Evolutionary conservation across 1,140 invertebrate genomes (phyloP).

Genomic region (Drosophila lini): DNA sequence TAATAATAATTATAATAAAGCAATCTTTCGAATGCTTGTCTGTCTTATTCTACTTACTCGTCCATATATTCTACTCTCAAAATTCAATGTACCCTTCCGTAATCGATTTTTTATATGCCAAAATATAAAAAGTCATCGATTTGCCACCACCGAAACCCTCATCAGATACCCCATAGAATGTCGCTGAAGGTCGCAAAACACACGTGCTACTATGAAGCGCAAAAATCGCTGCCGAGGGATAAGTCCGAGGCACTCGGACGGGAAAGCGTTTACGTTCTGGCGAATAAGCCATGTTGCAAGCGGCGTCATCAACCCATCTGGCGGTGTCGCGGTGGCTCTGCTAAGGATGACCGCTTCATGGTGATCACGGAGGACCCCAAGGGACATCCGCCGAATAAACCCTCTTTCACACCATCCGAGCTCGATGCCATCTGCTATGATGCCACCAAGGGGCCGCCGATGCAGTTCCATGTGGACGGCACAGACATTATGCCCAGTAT

Average conservation of each 20-base stretch:
- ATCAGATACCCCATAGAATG: slow-evolving; percentile 41
- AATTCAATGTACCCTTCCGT: slow-evolving; percentile 38
- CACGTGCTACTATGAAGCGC: slow-evolving; percentile 39
- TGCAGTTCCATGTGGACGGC: slow-evolving; percentile 15
- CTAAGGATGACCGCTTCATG: slow-evolving; percentile 25
- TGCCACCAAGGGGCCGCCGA: slow-evolving; percentile 26
- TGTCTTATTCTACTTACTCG: neutral
- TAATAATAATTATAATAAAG: neutral
- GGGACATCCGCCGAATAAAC: neutral
- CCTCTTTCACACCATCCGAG: slow-evolving; percentile 6
- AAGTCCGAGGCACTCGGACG: neutral
- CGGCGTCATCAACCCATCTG: slow-evolving; percentile 15
- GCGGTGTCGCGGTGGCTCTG: slow-evolving; percentile 5
- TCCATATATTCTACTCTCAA: slow-evolving; percentile 34
- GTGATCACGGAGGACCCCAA: slow-evolving; percentile 39
- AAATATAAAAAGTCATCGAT: slow-evolving; percentile 6
- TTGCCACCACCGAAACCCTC: neutral
- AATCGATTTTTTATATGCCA: slow-evolving; percentile 19
- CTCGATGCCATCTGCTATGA: slow-evolving; percentile 53
- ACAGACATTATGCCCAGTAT: slow-evolving; percentile 38
- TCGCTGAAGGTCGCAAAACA: slow-evolving; percentile 25
- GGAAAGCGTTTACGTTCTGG: slow-evolving; percentile 46
- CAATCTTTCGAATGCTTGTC: slow-evolving; percentile 11
- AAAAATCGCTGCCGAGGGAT: slow-evolving; percentile 23
- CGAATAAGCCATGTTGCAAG: slow-evolving; percentile 9